These are phyloP conservation scores for Heliconius nattereri DNA, from an alignment of 1,140 invertebrate genomes.

Conservation along the genomic window DNA sequence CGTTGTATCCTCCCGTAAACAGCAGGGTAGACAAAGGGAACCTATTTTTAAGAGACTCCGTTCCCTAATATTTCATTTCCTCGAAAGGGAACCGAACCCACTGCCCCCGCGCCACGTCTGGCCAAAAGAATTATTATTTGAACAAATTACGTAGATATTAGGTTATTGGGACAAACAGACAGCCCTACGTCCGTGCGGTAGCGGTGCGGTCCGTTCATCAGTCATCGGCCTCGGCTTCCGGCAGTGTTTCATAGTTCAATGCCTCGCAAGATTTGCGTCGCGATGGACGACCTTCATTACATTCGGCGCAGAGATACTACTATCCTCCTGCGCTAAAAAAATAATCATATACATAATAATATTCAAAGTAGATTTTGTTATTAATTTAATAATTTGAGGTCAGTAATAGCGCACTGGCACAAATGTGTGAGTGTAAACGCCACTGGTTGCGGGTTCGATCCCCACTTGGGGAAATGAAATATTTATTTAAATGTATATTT, in stretches of 20 bases:
- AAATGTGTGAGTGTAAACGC: no score
- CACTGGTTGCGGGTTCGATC: no score
- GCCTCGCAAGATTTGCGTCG: conserved; percentile 62
- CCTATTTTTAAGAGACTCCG: no score
- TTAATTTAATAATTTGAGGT: background rate
- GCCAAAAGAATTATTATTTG: no score
- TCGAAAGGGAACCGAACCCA: no score
- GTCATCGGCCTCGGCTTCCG: conserved; percentile 72
- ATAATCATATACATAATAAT: background rate
- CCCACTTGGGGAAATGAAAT: no score
- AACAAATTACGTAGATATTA: background rate
- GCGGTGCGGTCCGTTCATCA: conserved; percentile 65
- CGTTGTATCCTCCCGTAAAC: no score
- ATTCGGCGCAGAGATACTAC: conserved; percentile 50
- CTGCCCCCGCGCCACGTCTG: no score
- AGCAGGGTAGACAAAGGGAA: no score
- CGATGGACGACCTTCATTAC: conserved; percentile 60
- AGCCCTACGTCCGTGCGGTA: conserved; percentile 54
- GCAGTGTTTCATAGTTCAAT: conserved; percentile 71
- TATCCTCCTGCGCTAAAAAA: conserved; percentile 12
- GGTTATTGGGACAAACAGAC: conserved; percentile 26
- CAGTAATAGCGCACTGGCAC: no score
- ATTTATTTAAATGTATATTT: no score
- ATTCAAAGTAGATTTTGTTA: background rate
- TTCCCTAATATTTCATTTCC: no score